Evolutionary conservation across 2,113 vertebrate genomes (phyloP), one percentile per base, ranked within the genome.

Genomic region (Caretta caretta): DNA sequence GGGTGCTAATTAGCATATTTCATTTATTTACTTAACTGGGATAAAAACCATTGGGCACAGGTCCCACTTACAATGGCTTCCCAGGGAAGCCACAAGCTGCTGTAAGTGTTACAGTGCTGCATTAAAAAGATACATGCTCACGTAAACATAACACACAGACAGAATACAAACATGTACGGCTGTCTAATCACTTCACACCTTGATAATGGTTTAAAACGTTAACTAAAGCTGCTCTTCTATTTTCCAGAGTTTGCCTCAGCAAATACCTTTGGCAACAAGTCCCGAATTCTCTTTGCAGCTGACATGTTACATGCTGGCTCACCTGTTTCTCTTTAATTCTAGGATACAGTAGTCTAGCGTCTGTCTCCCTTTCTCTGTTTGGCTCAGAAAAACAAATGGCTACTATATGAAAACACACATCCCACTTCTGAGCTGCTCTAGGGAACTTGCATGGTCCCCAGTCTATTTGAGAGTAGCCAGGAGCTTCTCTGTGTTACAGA

Each of bases 1-100:
- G 98, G 98, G 97, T 98, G 98, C 97, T 98, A 98, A 98, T 98
- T 98, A 98, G 97, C 98, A 98, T 98, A 98, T 98, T 98, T 98
- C 96, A 98, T 98, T 98, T 98, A 98, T 98, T 98, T 98, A 98
- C 98, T 98, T 98, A 98, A 98, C 97, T 96, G 97, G 97, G 96
- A 97, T 98, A 96, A 98, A 98, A 98, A 97, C 97, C 97, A 97
- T 84, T 98, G 98, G 98, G 98, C 98, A 97, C 89, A 89, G 96
- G 97, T 98, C 98, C 98, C 98, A 96, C 96, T 98, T 97, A 94
- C 95, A 98, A 97, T 98, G 97, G 97, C 98, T 98, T 98, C 98
- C 98, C 82, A 87, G 98, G 98, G 97, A 98, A 98, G 97, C 95
- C 97, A 91, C 89, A 95, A 97, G 97, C 91, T 92, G 93, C 96